phyloP scores from a whole-genome alignment of 2,113 vertebrate genomes.

The Theristicus caerulescens region DNA sequence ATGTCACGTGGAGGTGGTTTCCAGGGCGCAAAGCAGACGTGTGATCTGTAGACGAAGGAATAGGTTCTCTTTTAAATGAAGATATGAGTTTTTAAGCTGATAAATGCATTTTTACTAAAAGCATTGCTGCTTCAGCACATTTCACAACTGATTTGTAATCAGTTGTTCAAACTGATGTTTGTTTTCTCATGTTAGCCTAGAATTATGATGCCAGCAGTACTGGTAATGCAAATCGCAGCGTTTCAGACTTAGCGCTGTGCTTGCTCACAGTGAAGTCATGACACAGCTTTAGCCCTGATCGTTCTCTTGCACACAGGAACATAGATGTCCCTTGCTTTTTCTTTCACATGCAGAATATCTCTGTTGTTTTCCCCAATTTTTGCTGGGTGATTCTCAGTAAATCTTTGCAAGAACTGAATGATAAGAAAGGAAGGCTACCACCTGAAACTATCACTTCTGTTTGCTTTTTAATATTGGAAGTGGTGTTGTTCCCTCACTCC shows the following conservation, averaged over 20 bases:
- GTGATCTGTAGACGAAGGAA: background rate
- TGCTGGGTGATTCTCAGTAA: background rate
- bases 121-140: background rate
- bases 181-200: background rate
- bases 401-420: background rate
- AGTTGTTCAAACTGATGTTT: background rate
- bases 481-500: background rate
- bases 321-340: background rate
- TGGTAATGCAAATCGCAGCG: background rate
- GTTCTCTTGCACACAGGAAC: background rate
- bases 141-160: background rate
- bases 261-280: background rate
- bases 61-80: background rate
- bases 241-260: background rate
- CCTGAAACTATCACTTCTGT: accelerated
- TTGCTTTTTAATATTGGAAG: background rate
- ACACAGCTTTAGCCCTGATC: background rate
- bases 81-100: background rate
- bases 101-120: background rate
- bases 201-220: background rate
- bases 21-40: background rate
- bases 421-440: background rate
- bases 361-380: background rate
- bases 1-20: accelerated
- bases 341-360: background rate